Evolutionary conservation across 2,797 vertebrate species (phyloP).

Genomic region (Carcharodon carcharias): DNA sequence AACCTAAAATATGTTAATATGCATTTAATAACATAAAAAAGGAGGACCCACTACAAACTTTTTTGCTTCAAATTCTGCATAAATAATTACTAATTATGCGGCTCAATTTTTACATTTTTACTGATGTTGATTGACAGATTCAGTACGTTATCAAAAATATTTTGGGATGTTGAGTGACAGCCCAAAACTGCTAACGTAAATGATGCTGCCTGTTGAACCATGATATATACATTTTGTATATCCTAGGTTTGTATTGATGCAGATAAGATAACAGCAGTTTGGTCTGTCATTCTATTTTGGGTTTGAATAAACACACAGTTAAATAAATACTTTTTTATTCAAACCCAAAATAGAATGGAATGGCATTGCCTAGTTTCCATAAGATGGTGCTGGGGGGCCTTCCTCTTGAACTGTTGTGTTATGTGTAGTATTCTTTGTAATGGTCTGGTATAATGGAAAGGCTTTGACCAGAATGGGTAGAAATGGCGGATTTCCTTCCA

Average conservation of each 20-base stretch:
- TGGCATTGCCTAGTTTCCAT: background rate
- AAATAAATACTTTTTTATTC: background rate
- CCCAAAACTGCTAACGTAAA: background rate
- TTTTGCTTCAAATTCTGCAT: background rate
- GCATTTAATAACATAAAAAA: background rate
- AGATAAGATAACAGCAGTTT: background rate
- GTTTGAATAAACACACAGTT: background rate
- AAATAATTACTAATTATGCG: background rate
- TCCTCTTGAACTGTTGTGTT: background rate
- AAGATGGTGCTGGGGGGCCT: background rate
- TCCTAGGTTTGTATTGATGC: background rate
- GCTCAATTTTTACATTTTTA: background rate
- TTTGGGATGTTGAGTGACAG: background rate
- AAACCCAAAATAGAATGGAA: background rate
- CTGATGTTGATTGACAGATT: background rate
- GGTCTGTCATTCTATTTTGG: background rate
- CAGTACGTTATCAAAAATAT: background rate
- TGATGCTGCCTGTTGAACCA: background rate
- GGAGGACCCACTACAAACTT: background rate
- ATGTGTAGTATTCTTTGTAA: background rate
- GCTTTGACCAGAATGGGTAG: background rate
- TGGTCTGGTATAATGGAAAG: background rate
- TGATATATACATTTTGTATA: background rate
- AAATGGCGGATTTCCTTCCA: background rate
- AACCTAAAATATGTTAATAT: background rate